Evolutionary conservation across 1,140 invertebrate genomes (phyloP).

Genomic region (Phymorhynchus buccinoides): DNA sequence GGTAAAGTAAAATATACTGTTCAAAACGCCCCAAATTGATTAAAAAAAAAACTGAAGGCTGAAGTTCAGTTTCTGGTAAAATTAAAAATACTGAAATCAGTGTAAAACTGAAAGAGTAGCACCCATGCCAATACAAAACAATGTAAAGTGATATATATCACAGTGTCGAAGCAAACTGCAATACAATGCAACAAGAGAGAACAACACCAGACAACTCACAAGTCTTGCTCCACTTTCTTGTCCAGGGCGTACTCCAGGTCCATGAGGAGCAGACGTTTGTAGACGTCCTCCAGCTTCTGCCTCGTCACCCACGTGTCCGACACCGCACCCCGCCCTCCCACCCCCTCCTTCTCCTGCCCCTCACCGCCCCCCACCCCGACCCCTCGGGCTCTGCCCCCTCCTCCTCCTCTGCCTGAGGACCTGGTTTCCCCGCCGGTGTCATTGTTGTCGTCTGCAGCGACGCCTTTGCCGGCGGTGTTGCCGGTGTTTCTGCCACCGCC

Average conservation of each 20-base stretch:
- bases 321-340: slow-evolving; percentile 51
- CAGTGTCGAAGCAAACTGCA: no score
- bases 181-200: neutral
- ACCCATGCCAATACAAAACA: no score
- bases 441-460: neutral
- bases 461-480: neutral
- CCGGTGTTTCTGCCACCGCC: neutral
- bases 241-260: slow-evolving; percentile 91
- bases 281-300: slow-evolving; percentile 80
- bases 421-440: neutral
- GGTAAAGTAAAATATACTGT: no score
- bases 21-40: no score
- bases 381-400: neutral
- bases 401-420: neutral
- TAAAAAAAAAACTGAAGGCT: no score
- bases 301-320: slow-evolving; percentile 70
- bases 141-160: no score
- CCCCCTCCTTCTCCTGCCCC: slow-evolving; percentile 4
- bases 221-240: slow-evolving; percentile 89
- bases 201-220: slow-evolving; percentile 70
- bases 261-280: slow-evolving; percentile 85
- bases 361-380: neutral
- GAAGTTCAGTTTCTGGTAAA: no score
- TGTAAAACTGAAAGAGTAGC: no score
- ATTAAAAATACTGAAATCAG: no score